phyloP scores from a whole-genome alignment of 2,888 invertebrate genomes.

The Coenonympha glycerion region DNA sequence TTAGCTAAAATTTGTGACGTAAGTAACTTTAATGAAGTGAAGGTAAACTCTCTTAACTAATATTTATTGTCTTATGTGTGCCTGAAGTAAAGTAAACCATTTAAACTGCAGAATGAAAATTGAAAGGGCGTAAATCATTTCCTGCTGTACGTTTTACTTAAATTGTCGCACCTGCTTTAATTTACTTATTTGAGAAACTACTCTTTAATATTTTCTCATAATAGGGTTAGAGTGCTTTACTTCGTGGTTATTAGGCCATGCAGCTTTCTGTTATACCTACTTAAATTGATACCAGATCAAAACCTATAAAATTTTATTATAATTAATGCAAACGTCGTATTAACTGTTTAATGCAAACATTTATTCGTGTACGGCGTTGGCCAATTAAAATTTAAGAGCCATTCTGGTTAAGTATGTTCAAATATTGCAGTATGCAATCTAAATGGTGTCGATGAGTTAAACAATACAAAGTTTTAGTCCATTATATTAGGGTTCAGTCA shows the following conservation, averaged over 20 bases:
- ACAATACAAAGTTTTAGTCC: conserved; percentile 34
- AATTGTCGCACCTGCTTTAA: too few relatives aligned
- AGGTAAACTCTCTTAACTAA: too few relatives aligned
- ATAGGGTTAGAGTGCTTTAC: background rate
- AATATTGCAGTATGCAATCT: conserved; percentile 31
- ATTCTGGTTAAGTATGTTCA: conserved; percentile 31
- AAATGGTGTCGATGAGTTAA: conserved; percentile 2
- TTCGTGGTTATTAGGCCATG: background rate
- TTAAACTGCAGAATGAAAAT: too few relatives aligned
- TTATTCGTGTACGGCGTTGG: conserved; percentile 40
- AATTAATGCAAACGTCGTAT: background rate
- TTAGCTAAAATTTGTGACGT: too few relatives aligned
- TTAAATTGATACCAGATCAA: background rate
- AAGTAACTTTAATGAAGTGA: too few relatives aligned
- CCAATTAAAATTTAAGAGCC: conserved; percentile 53
- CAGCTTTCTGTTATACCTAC: background rate
- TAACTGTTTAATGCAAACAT: conserved; percentile 9
- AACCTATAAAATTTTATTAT: conserved; percentile 3
- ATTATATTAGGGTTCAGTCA: conserved; percentile 32
- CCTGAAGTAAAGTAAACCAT: too few relatives aligned
- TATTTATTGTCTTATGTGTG: too few relatives aligned
- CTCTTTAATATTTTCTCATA: too few relatives aligned
- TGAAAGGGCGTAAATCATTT: too few relatives aligned
- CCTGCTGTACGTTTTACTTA: too few relatives aligned
- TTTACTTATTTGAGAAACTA: too few relatives aligned